Evolutionary conservation across 2,888 invertebrate species (phyloP).

Genomic region (Thyatira batis): DNA sequence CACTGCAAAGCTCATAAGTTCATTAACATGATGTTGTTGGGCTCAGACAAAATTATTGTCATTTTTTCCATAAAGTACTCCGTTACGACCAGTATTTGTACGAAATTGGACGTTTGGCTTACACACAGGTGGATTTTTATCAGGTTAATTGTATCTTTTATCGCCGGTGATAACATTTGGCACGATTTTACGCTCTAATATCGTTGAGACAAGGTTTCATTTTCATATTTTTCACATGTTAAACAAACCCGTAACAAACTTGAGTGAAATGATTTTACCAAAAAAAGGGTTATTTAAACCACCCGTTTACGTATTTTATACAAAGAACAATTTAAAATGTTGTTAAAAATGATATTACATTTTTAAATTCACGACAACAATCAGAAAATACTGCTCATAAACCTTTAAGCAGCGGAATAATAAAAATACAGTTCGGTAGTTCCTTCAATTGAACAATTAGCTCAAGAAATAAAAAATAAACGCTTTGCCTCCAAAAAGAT

Average conservation of each 20-base stretch:
- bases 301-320: neutral
- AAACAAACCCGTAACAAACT: neutral
- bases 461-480: neutral
- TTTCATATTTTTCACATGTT: neutral
- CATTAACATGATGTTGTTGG: constrained; percentile 17
- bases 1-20: constrained; percentile 13
- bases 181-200: neutral
- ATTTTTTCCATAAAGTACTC: neutral
- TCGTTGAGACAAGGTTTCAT: neutral
- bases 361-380: too few species aligned
- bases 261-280: neutral
- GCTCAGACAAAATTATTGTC: neutral
- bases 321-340: neutral
- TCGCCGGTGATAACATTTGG: neutral
- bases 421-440: too few species aligned
- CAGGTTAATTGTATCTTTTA: neutral
- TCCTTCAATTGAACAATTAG: too few species aligned
- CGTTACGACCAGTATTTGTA: neutral
- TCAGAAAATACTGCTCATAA: too few species aligned
- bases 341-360: neutral
- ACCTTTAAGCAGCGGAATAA: too few species aligned
- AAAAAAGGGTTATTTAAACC: neutral
- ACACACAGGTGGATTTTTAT: neutral
- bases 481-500: neutral
- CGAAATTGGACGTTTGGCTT: neutral